Conservation (phyloP, 2,113 vertebrate species). For the Nipponia nippon region DNA sequence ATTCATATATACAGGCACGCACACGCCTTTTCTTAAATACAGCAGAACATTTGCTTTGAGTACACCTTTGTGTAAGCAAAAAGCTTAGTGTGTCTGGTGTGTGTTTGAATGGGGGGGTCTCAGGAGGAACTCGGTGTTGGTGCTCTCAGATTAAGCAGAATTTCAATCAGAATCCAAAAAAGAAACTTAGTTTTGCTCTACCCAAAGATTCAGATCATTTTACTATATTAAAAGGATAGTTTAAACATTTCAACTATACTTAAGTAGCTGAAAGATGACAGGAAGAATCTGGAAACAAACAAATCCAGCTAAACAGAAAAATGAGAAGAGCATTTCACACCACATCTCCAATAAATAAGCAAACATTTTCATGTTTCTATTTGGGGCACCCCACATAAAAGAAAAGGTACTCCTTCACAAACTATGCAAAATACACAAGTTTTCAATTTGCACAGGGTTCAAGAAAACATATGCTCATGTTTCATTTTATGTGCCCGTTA, state of each 20-base stretch:
- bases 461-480: not conserved
- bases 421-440: too few species aligned
- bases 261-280: not conserved
- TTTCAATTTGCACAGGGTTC: not conserved
- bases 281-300: not conserved
- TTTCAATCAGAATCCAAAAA: not conserved
- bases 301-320: not conserved
- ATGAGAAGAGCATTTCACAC: not conserved
- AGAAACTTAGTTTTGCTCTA: not conserved
- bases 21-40: constrained; percentile 25
- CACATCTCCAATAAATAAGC: not conserved
- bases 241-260: not conserved
- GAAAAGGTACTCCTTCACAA: too few species aligned
- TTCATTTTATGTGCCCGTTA: not conserved
- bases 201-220: not conserved
- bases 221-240: not conserved
- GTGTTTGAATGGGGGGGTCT: not conserved
- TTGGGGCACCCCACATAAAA: not conserved
- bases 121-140: not conserved
- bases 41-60: constrained; percentile 31
- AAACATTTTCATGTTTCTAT: not conserved
- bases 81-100: not conserved
- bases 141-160: not conserved
- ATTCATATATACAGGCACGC: constrained; percentile 12
- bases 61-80: constrained; percentile 32